phyloP scores from a whole-genome alignment of 2,888 invertebrate species.

The Dynastes tityus region DNA sequence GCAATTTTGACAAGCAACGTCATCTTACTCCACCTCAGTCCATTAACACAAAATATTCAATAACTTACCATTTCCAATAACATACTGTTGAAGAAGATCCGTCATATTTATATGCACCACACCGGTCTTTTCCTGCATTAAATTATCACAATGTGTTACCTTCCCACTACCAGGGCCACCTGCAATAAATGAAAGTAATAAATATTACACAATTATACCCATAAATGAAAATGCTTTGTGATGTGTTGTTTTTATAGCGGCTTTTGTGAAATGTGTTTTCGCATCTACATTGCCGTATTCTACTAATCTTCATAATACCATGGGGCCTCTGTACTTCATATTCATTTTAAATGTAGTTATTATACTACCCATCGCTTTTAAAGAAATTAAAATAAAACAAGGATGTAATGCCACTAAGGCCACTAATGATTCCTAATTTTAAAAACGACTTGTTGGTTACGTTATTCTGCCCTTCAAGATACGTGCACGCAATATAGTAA shows the following conservation, averaged over 20 bases:
- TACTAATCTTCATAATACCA: background rate
- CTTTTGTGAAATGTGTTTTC: background rate
- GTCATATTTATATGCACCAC: slow-evolving; percentile 94
- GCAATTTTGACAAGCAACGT: background rate
- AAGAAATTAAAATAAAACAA: no score
- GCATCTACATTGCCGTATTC: background rate
- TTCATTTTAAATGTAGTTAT: no score
- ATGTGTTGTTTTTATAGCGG: background rate
- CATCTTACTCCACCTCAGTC: background rate
- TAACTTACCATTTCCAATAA: slow-evolving; percentile 86
- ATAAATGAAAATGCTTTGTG: no score
- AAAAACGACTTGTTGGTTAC: no score
- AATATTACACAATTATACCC: slow-evolving; percentile 21
- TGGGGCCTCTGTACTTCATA: no score
- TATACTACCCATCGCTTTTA: no score
- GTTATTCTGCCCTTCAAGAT: no score
- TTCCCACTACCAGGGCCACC: slow-evolving; percentile 98
- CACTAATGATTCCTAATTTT: no score
- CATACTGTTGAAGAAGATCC: slow-evolving; percentile 90
- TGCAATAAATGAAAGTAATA: slow-evolving; percentile 64
- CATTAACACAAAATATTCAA: background rate
- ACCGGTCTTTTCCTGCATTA: slow-evolving; percentile 89
- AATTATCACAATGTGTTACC: slow-evolving; percentile 96
- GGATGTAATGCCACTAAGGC: no score
- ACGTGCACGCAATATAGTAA: no score